A percentile compares a stretch with the other conserved stretches of the same genome.
phyloP scores from a whole-genome alignment of 2,888 invertebrate species.

The Ectropis crepuscularia region DNA sequence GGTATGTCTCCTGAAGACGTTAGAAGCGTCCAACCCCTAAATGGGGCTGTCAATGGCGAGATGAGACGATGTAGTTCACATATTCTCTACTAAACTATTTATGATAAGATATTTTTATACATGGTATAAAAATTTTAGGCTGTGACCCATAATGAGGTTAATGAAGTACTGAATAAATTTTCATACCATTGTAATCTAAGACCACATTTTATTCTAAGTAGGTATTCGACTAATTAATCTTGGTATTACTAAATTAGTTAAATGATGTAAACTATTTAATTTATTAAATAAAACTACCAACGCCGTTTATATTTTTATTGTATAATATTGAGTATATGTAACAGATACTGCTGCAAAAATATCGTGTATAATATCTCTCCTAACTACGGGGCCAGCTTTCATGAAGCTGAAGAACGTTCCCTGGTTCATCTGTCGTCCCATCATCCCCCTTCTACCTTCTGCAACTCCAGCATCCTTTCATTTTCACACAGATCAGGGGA shows the following conservation, averaged over 20 bases:
- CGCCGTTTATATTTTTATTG: slow-evolving; percentile 5
- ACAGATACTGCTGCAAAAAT: slow-evolving; percentile 8
- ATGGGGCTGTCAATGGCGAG: slow-evolving; percentile 49
- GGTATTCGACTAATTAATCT: slow-evolving; percentile 4
- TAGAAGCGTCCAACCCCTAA: slow-evolving; percentile 61
- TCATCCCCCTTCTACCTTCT: slow-evolving; percentile 74
- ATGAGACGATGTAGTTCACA: slow-evolving; percentile 71
- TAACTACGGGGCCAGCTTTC: slow-evolving; percentile 55
- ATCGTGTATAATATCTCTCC: slow-evolving; percentile 38
- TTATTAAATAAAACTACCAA: slow-evolving; percentile 18
- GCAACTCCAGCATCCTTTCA: slow-evolving; percentile 71
- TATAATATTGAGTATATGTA: slow-evolving; percentile 1
- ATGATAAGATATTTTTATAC: slow-evolving; percentile 34
- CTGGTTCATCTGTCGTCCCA: slow-evolving; percentile 41
- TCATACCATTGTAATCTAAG: slow-evolving; percentile 2
- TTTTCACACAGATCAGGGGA: slow-evolving; percentile 53
- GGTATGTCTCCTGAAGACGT: slow-evolving; percentile 57
- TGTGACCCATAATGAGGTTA: slow-evolving; percentile 42
- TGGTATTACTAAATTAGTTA: not conserved
- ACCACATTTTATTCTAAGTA: not conserved
- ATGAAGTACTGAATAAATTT: slow-evolving; percentile 5
- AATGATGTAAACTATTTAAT: slow-evolving; percentile 3
- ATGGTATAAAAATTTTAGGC: slow-evolving; percentile 34
- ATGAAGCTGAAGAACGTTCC: slow-evolving; percentile 62
- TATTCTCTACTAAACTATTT: slow-evolving; percentile 62